A percentile compares a stretch with the other conserved stretches of the same genome.
Conservation (phyloP, 2,113 vertebrate genomes). For the Poeciliopsis prolifica region DNA sequence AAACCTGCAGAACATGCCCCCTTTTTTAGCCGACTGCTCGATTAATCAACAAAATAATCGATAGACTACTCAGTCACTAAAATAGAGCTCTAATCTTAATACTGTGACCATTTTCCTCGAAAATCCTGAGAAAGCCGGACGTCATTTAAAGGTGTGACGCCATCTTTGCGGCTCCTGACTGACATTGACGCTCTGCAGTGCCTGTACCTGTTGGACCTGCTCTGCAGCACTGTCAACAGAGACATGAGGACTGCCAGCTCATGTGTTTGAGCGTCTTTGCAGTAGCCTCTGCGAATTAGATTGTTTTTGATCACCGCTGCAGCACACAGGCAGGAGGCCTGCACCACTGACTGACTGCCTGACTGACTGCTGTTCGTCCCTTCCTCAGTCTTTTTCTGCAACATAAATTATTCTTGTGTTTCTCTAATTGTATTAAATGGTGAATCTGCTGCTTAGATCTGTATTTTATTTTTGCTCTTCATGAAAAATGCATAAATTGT, state of each 20-base stretch:
- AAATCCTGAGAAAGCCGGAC: too few species aligned
- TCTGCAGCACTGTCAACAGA: conserved; percentile 27
- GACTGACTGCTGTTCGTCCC: background rate
- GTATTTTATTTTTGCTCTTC: background rate
- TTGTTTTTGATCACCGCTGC: conserved; percentile 16
- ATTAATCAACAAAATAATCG: too few species aligned
- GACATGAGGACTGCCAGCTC: conserved; percentile 19
- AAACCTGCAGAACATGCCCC: too few species aligned
- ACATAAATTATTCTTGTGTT: background rate
- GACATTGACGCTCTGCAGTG: conserved; percentile 47
- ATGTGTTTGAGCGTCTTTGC: conserved; percentile 21
- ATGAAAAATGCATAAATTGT: background rate
- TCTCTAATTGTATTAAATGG: background rate
- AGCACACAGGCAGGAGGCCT: conserved; percentile 7
- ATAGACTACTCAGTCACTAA: too few species aligned
- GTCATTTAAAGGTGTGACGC: background rate
- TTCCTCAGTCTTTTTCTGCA: background rate
- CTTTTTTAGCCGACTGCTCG: too few species aligned
- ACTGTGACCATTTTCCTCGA: background rate
- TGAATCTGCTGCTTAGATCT: background rate
- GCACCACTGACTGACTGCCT: conserved; percentile 5
- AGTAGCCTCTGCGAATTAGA: conserved; percentile 12
- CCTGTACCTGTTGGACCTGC: conserved; percentile 28
- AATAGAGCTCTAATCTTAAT: background rate
- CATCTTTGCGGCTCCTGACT: conserved; percentile 2